Percentiles rank a stretch among this genome's conserved stretches.
Conservation (phyloP, 2,888 invertebrate genomes). For the Dioctria linearis region DNA sequence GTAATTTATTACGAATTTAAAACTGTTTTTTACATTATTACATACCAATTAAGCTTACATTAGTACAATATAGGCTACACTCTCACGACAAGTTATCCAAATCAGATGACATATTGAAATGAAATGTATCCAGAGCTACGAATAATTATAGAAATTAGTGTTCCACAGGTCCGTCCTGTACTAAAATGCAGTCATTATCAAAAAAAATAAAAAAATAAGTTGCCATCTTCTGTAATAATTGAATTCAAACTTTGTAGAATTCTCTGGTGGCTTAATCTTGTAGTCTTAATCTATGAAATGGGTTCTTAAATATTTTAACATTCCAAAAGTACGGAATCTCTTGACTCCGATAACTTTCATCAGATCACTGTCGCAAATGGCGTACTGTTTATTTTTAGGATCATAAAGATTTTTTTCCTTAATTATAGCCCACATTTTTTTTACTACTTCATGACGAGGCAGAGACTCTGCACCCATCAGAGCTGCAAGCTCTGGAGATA, state of each 20-base stretch:
- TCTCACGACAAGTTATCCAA: constrained; percentile 13
- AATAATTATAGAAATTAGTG: not conserved
- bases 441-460: constrained; percentile 92
- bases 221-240: not conserved
- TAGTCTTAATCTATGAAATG: constrained; percentile 75
- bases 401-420: constrained; percentile 92
- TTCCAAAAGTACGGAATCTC: constrained; percentile 94
- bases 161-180: not conserved
- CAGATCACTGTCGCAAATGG: constrained; percentile 93
- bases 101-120: constrained; percentile 7
- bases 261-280: not conserved
- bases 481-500: constrained; percentile 88
- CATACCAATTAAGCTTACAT: constrained; percentile 38
- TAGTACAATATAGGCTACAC: constrained; percentile 30
- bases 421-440: constrained; percentile 91
- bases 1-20: constrained; percentile 45
- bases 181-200: not conserved
- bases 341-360: constrained; percentile 92
- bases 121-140: not conserved
- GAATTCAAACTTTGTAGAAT: constrained; percentile 20
- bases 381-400: constrained; percentile 95
- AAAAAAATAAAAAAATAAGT: constrained; percentile 23
- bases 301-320: constrained; percentile 96
- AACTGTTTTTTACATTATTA: constrained; percentile 37
- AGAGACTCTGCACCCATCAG: constrained; percentile 85